These are phyloP conservation scores for Ladona fulva DNA, from an alignment of 1,140 invertebrate genomes.

Conservation along the genomic window DNA sequence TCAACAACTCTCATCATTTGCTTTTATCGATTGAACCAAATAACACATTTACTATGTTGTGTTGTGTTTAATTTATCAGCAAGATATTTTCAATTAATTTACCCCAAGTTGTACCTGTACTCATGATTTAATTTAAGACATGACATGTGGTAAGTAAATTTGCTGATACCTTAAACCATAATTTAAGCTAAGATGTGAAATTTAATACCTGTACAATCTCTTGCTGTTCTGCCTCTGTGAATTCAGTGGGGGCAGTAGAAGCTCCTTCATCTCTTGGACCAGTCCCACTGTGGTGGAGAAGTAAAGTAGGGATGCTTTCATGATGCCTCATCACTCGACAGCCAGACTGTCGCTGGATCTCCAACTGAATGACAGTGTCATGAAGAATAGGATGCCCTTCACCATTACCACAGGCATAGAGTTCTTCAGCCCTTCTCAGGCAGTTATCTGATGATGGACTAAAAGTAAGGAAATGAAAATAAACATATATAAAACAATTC, in stretches of 20 bases:
- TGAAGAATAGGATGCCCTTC: slow-evolving; percentile 64
- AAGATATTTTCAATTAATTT: too few relatives aligned
- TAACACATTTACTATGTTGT: too few relatives aligned
- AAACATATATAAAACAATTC: too few relatives aligned
- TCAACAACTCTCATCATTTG: too few relatives aligned
- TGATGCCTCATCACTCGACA: slow-evolving; percentile 24
- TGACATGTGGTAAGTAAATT: too few relatives aligned
- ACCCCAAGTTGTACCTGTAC: too few relatives aligned
- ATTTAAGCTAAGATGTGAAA: too few relatives aligned
- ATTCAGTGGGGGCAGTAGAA: slow-evolving; percentile 14
- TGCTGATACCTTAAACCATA: too few relatives aligned
- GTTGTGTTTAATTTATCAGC: too few relatives aligned
- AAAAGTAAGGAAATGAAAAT: too few relatives aligned
- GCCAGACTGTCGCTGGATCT: slow-evolving; percentile 40
- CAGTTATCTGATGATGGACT: slow-evolving; percentile 13
- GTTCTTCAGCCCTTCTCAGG: slow-evolving; percentile 45
- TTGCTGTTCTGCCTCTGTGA: slow-evolving; percentile 18
- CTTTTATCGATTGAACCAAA: too few relatives aligned
- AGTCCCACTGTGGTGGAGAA: neutral
- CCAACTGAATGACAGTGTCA: slow-evolving; percentile 69
- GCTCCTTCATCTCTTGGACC: neutral
- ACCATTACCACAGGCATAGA: slow-evolving; percentile 53
- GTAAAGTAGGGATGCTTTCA: slow-evolving; percentile 23
- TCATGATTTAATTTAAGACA: too few relatives aligned
- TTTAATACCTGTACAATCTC: slow-evolving; percentile 20